Evolutionary conservation across 2,113 vertebrate species (phyloP).

Genomic region (Aramus guarauna): DNA sequence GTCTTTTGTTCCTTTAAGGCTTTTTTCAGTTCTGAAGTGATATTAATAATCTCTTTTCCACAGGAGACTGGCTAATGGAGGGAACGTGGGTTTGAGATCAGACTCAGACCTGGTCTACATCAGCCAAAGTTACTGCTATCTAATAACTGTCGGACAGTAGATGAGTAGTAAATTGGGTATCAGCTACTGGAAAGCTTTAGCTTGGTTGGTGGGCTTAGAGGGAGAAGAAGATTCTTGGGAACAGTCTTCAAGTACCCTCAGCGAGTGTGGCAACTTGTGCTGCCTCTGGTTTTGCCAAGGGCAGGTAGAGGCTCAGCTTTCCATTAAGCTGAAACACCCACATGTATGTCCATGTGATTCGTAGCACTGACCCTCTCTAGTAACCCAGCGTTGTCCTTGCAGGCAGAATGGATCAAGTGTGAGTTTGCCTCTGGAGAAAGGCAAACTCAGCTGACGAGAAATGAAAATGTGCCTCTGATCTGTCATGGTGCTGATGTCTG

Average conservation of each 20-base stretch:
- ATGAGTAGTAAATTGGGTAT: background rate
- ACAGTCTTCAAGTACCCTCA: fast-evolving
- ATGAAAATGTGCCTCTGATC: background rate
- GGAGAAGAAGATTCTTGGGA: background rate
- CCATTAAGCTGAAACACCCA: background rate
- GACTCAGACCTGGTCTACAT: background rate
- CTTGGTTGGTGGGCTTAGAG: background rate
- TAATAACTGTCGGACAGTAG: background rate
- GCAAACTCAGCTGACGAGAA: background rate
- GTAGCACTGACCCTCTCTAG: too few species aligned
- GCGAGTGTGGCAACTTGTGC: background rate
- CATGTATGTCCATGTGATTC: fast-evolving
- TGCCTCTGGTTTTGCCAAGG: background rate
- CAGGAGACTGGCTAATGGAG: background rate
- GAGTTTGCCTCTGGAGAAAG: background rate
- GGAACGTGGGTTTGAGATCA: background rate
- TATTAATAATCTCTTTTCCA: background rate
- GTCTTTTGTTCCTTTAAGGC: background rate
- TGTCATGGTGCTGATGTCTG: background rate
- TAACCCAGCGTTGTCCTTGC: fast-evolving
- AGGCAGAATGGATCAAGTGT: background rate
- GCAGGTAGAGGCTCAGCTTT: background rate
- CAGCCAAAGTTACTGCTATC: background rate
- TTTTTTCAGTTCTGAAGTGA: background rate
- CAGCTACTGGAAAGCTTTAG: background rate